Base-by-base conservation (phyloP, 2,797 vertebrate species). In the Enteromius afrohamiltoni region DNA sequence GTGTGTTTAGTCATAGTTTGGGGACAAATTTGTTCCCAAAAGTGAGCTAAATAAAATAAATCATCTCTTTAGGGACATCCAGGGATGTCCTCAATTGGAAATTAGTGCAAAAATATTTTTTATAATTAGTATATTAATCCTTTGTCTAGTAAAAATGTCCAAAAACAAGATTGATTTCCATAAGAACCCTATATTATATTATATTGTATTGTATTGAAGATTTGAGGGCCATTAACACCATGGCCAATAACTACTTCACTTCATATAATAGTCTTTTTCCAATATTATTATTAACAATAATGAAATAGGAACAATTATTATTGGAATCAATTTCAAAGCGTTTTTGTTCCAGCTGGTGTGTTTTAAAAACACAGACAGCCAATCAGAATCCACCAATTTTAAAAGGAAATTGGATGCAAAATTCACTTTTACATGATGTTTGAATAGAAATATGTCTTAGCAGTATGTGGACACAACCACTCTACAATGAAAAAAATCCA, bases 31-130 rank as follows among this genome's bases (percentile, higher is more conserved):
- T 55, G 19, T 75, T 75, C 71, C 29, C 49, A 75, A 49, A 75
- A 55, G 71, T n/a, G 71, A 4, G 49, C 49, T 75, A 75, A 75
- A 75, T 75, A 51, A 51, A 73, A 73, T 73, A 14, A 75, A 75
- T 37, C 49, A 21, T n/a, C 29, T 55, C 71, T 55, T 75, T 16
- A 21, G 71, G 71, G 71, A 75, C 19, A n/a, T 55, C 11, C 31
- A 37, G 31, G 71, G 71, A 53, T 74, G 49, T 74, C 71, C 71
- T 74, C 29, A 34, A 74, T 55, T 14, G 49, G 49, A 74, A 73
- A 73, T 51, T 47, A 51, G 16, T 31, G 23, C 70, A 31, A 73
- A 73, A 10, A 73, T 31, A 6, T 6, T 51, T 51, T 71, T 34
- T 9, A 51, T 51, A 51, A 51, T 51, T 47, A 21, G 26, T 13